Base-by-base conservation (phyloP, 2,888 invertebrate species). In the Polyploca ridens region DNA sequence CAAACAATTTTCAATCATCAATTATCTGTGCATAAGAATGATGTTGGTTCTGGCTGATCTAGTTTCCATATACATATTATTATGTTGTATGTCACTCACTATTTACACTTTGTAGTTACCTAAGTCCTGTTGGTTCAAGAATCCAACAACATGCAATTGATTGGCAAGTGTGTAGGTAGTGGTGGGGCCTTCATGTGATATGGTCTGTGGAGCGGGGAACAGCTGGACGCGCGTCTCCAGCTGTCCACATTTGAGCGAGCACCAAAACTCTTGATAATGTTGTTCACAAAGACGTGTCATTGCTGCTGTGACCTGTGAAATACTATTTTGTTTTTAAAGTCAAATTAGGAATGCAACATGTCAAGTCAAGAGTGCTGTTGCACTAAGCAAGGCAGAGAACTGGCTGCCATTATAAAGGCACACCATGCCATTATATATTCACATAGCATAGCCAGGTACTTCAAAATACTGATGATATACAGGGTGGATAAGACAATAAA, bases 91-190 rank as follows among this genome's bases (percentile, higher is more conserved):
- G 27, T 27, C 27, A 27, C 27, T 27, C 27, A 27, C 27, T 27
- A 27, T 27, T 27, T 27, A 27, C 27, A 38, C 38, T 38, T 41
- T 41, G 41, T 41, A 41, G 44, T 71, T 79, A 79, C 96, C 96
- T 63, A 99, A 96, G 83, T 99, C 99, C 4, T 96, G 95, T 10
- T 98, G 96, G n/a, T 97, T 95, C 63, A 99, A 90, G 84, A 98
- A 99, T 0, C 99, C 99, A 82, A 98, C 96, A 19, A 99, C 96
- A 84, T 97, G 97, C 64, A 99, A 94, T 63, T 96, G 95, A 66
- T 96, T 96, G 0, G 97, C 96, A 63, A 98, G 93, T 0, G 88
- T 87, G 69, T 95, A 95, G 4, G 85, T 85, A 90, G 95, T 66
- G 91, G 95, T 69, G 90, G 94, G 67, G 85, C 93, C 83, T 95